Base-by-base conservation (phyloP, 2,113 vertebrate genomes). In the Gambusia affinis region DNA sequence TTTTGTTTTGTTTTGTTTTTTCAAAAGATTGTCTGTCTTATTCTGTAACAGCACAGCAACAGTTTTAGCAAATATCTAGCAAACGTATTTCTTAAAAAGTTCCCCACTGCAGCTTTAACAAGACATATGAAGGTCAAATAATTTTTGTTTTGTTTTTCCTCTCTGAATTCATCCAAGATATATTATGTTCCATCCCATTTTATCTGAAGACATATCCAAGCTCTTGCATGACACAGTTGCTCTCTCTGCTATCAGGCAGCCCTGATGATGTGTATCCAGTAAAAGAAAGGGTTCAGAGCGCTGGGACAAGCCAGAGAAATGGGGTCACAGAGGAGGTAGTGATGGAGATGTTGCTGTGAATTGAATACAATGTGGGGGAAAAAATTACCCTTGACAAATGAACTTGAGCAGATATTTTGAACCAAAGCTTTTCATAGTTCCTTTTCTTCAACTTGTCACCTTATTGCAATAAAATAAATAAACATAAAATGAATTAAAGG, bases 341-440 rank as follows among this genome's bases (percentile, higher is more conserved):
- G 44, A 77, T n/a, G 83, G 65, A 77, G 68, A 78, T 75, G 47
- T 70, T 63, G 35, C 44, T 61, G 5, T 64, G 66, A 77, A 67
- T 60, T 61, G 67, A 74, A 74, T 64, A 8, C 39, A 27, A 31
- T 47, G 22, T 31, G 33, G 64, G 42, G 64, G 60, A 42, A n/a
- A 54, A 74, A 72, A 73, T 64, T 30, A 64, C 65, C 42, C 64
- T 31, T 29, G 42, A 64, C 64, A 61, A n/a, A 66, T 30, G n/a
- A 72, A 72, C 67, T 60, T 69, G 57, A 73, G 44, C 8, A 33
- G 7, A 15, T 62, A 29, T 64, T 73, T 73, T 69, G 42, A 70
- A 72, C 28, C 71, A 37, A 37, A 30, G 64, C 4, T 17, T 68
- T 28, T 73, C 51, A 64, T 79, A 64, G 57, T 27, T 73, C 70